phyloP scores from a whole-genome alignment of 2,888 invertebrate genomes.

The Dryobotodes eremita region DNA sequence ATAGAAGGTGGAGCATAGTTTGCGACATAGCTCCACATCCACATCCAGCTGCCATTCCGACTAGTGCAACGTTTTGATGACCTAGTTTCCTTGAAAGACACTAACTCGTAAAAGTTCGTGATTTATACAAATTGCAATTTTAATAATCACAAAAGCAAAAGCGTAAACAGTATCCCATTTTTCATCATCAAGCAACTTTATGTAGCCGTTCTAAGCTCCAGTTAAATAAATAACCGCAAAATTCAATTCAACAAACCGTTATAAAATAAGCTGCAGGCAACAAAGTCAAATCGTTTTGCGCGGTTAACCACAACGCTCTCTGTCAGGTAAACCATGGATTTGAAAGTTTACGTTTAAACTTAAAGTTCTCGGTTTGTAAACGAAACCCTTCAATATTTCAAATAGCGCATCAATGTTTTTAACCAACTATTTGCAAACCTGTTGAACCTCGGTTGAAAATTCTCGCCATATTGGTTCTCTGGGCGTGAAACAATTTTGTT shows the following conservation, averaged over 20 bases:
- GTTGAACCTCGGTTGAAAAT: slow-evolving; percentile 76
- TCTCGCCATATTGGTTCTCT: slow-evolving; percentile 61
- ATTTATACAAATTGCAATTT: slow-evolving; percentile 57
- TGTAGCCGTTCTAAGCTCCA: slow-evolving; percentile 79
- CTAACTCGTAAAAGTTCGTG: slow-evolving; percentile 43
- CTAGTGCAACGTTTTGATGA: not conserved
- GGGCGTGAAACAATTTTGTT: slow-evolving; percentile 74
- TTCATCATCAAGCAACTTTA: slow-evolving; percentile 70
- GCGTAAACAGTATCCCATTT: slow-evolving; percentile 57
- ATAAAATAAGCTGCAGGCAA: slow-evolving; percentile 89
- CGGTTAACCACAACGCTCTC: slow-evolving; percentile 88
- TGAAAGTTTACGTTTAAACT: slow-evolving; percentile 85
- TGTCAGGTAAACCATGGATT: slow-evolving; percentile 87
- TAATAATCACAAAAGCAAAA: slow-evolving; percentile 55
- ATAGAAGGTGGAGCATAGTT: no score
- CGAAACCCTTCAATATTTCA: slow-evolving; percentile 81
- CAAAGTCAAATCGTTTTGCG: slow-evolving; percentile 89
- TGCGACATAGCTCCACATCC: no score
- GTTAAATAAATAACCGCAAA: slow-evolving; percentile 90
- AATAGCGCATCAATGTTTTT: slow-evolving; percentile 75
- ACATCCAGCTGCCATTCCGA: no score
- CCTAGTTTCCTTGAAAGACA: slow-evolving; percentile 3
- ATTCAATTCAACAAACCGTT: slow-evolving; percentile 90
- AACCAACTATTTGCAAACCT: slow-evolving; percentile 80
- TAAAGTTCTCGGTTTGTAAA: slow-evolving; percentile 79